A percentile compares a stretch with the other conserved stretches of the same genome.
phyloP scores from a whole-genome alignment of 2,888 invertebrate genomes.

The Apodemia zela region DNA sequence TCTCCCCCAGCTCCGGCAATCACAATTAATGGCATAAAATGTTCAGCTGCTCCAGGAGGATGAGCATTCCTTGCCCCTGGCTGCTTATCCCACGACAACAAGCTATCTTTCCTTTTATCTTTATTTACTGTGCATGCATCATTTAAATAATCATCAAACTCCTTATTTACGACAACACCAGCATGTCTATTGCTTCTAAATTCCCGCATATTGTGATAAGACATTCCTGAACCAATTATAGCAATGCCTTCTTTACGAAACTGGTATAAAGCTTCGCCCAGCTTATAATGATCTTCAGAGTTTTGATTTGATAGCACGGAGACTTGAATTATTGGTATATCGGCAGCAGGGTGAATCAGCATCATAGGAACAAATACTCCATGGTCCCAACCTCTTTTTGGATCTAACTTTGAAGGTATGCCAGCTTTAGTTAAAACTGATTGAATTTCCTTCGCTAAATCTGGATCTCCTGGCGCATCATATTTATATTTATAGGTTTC shows the following conservation, averaged over 20 bases:
- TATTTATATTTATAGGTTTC: conserved; percentile 69
- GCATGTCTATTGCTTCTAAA: conserved; percentile 45
- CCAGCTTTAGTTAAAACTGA: conserved; percentile 51
- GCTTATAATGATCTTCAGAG: conserved; percentile 56
- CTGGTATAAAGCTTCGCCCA: conserved; percentile 54
- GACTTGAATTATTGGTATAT: conserved; percentile 66
- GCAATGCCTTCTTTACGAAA: conserved; percentile 67
- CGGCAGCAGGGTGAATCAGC: conserved; percentile 63
- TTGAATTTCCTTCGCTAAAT: conserved; percentile 54
- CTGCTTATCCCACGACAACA: conserved; percentile 56
- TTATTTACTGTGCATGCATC: conserved; percentile 55
- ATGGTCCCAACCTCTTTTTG: conserved; percentile 71
- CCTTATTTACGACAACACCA: conserved; percentile 52
- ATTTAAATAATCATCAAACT: conserved; percentile 65
- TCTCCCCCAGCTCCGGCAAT: conserved; percentile 65
- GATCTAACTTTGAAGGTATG: conserved; percentile 57
- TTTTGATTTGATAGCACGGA: conserved; percentile 63
- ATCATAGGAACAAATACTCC: conserved; percentile 76
- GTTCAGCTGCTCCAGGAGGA: conserved; percentile 61
- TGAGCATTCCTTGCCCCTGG: conserved; percentile 61
- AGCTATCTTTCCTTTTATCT: conserved; percentile 46
- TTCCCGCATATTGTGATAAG: conserved; percentile 71
- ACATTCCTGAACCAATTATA: conserved; percentile 69
- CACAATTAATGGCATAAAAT: conserved; percentile 69
- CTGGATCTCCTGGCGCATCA: conserved; percentile 64